These are phyloP conservation scores for Meandrina meandrites DNA, from an alignment of 92 coral and sea anemone species.

Conservation along the genomic window DNA sequence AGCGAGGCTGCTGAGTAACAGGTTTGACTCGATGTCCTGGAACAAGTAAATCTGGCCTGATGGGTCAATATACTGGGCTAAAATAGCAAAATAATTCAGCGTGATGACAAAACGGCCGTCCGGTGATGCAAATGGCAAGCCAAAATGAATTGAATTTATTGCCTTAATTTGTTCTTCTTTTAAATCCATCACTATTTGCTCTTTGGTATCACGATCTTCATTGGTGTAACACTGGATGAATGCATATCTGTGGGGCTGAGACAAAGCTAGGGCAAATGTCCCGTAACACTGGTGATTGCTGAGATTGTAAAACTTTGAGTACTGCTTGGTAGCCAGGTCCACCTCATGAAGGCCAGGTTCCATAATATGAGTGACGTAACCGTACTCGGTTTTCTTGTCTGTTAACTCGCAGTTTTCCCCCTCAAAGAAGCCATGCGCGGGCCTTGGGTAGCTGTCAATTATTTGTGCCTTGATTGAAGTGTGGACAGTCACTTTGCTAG, in stretches of 20 bases:
- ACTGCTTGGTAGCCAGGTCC: slow-evolving; percentile 54
- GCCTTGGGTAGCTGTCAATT: background rate
- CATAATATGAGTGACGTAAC: slow-evolving; percentile 71
- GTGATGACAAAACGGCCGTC: slow-evolving; percentile 69
- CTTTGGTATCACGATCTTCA: slow-evolving; percentile 49
- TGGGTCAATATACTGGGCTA: slow-evolving; percentile 54
- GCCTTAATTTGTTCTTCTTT: slow-evolving; percentile 42
- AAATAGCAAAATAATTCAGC: slow-evolving; percentile 53
- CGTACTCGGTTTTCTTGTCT: slow-evolving; percentile 47
- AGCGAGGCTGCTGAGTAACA: slow-evolving; percentile 64
- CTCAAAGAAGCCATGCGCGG: slow-evolving; percentile 59
- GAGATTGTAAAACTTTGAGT: slow-evolving; percentile 62
- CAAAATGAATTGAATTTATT: slow-evolving; percentile 44
- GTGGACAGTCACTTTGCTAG: slow-evolving; percentile 56
- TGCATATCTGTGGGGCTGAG: slow-evolving; percentile 48
- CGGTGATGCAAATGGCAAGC: slow-evolving; percentile 68
- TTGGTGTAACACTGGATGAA: slow-evolving; percentile 71
- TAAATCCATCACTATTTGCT: slow-evolving; percentile 56
- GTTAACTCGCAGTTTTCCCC: slow-evolving; percentile 66
- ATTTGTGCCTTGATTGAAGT: slow-evolving; percentile 34
- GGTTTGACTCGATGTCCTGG: slow-evolving; percentile 59
- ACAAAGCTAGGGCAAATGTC: slow-evolving; percentile 60
- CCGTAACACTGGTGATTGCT: slow-evolving; percentile 61
- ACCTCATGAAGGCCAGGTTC: slow-evolving; percentile 76
- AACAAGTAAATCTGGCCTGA: slow-evolving; percentile 61